phyloP scores from a whole-genome alignment of 1,140 invertebrate species.

The Nasonia vitripennis region DNA sequence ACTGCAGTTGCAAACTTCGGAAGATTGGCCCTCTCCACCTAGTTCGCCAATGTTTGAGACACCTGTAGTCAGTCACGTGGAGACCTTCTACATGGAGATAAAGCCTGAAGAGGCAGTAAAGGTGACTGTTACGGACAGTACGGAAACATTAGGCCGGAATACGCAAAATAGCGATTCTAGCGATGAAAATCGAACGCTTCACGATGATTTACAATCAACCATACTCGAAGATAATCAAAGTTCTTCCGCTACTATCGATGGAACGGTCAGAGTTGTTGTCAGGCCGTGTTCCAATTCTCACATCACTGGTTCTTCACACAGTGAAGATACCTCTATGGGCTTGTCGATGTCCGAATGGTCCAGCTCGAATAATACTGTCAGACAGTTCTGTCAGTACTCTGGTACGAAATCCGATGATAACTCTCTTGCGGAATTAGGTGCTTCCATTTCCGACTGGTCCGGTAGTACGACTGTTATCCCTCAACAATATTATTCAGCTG shows the following conservation, averaged over 20 bases:
- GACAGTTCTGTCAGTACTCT: constrained; percentile 82
- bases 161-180: constrained; percentile 72
- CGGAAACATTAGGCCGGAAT: constrained; percentile 66
- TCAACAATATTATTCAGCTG: constrained; percentile 67
- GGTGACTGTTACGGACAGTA: constrained; percentile 79
- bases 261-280: constrained; percentile 85
- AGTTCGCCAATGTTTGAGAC: constrained; percentile 81
- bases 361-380: constrained; percentile 86
- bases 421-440: constrained; percentile 76
- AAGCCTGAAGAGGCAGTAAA: constrained; percentile 83
- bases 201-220: constrained; percentile 71
- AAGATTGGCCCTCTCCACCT: constrained; percentile 87
- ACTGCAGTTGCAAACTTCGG: constrained; percentile 78
- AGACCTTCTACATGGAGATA: constrained; percentile 88
- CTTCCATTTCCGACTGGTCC: constrained; percentile 78
- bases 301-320: constrained; percentile 82
- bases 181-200: constrained; percentile 75
- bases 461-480: constrained; percentile 74
- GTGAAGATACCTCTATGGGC: constrained; percentile 89
- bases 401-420: constrained; percentile 77
- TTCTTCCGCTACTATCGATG: constrained; percentile 81
- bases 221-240: constrained; percentile 71
- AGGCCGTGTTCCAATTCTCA: constrained; percentile 84
- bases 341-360: constrained; percentile 90
- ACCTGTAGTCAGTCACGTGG: constrained; percentile 84